Percentiles rank a stretch among this genome's conserved stretches.
Evolutionary conservation across 2,888 invertebrate genomes (phyloP).

Genomic region (Calliphora vomitoria): DNA sequence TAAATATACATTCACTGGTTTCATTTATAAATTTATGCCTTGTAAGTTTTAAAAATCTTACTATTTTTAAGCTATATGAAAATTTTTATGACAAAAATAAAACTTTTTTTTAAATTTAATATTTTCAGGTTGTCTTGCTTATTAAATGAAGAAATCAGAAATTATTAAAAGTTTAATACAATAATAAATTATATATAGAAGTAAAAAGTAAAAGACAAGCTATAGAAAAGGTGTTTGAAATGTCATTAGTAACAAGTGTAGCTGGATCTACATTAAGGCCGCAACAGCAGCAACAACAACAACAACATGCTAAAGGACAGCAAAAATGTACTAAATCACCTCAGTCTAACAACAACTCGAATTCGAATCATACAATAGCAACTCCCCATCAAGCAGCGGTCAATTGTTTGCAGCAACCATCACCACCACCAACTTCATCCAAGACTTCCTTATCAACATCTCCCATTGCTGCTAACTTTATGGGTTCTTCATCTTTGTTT

Average conservation of each 20-base stretch:
- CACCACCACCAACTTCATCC: slow-evolving; percentile 68
- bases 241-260: slow-evolving; percentile 64
- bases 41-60: too few species aligned
- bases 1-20: too few species aligned
- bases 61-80: too few species aligned
- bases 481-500: slow-evolving; percentile 58
- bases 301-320: slow-evolving; percentile 49
- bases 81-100: not conserved
- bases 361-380: slow-evolving; percentile 28
- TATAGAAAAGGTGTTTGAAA: slow-evolving; percentile 27
- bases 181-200: not conserved
- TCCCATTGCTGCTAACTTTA: slow-evolving; percentile 51
- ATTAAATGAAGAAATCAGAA: not conserved
- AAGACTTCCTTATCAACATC: slow-evolving; percentile 54
- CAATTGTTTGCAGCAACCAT: slow-evolving; percentile 64
- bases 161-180: not conserved
- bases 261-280: slow-evolving; percentile 52
- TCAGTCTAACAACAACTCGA: slow-evolving; percentile 25
- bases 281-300: slow-evolving; percentile 64
- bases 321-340: slow-evolving; percentile 37
- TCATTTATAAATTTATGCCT: too few species aligned
- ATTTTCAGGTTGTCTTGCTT: not conserved
- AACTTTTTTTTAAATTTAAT: not conserved
- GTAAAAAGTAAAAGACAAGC: not conserved
- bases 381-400: slow-evolving; percentile 5